Conservation (phyloP, 2,797 vertebrate genomes). For the Podarcis lilfordi region DNA sequence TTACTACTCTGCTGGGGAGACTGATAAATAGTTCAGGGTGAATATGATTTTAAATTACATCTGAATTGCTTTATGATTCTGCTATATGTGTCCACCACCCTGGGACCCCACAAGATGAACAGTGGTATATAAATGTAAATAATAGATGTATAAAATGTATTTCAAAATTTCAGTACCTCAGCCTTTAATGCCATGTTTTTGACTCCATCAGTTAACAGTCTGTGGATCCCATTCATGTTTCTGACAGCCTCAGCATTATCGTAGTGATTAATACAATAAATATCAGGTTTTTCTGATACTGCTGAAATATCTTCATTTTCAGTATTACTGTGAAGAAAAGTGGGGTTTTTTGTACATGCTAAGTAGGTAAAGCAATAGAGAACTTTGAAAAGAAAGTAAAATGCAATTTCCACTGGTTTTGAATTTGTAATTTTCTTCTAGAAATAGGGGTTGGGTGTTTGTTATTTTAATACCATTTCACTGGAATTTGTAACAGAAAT, state of each 20-base stretch:
- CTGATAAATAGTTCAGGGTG: slow-evolving; percentile 62
- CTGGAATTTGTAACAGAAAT: not conserved
- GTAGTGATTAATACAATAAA: slow-evolving; percentile 90
- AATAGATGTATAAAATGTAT: not conserved
- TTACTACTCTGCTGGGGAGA: slow-evolving; percentile 86
- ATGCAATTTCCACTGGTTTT: not conserved
- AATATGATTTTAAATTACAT: not conserved
- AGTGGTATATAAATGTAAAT: not conserved
- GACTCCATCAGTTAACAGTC: slow-evolving; percentile 85
- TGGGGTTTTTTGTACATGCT: slow-evolving; percentile 33
- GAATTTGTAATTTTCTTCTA: not conserved
- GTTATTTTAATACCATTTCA: not conserved
- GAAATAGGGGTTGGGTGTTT: not conserved
- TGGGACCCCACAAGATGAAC: too few relatives aligned
- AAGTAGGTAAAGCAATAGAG: not conserved
- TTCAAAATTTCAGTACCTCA: slow-evolving; percentile 77
- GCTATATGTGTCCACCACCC: too few relatives aligned
- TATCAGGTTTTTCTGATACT: slow-evolving; percentile 90
- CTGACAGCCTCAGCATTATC: slow-evolving; percentile 84
- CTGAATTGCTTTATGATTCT: not conserved
- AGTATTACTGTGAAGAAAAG: slow-evolving; percentile 74
- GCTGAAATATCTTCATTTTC: slow-evolving; percentile 93
- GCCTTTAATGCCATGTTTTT: slow-evolving; percentile 86
- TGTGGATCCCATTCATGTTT: slow-evolving; percentile 89
- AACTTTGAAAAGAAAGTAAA: slow-evolving; percentile 42